These are phyloP conservation scores for Calameuta filiformis DNA, from an alignment of 2,888 invertebrate species.

Conservation along the genomic window DNA sequence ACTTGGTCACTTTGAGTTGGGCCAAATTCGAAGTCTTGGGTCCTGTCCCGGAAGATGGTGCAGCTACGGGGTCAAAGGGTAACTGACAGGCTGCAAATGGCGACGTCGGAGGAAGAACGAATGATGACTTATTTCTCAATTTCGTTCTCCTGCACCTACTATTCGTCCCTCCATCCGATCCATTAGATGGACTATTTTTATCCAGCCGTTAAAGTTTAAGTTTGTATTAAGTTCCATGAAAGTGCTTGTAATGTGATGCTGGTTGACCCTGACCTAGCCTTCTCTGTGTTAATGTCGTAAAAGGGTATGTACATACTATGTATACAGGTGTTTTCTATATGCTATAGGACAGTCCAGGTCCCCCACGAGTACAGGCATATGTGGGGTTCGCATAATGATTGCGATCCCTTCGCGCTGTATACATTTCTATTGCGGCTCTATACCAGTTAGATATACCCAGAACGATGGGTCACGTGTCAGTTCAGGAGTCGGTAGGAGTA, in stretches of 20 bases:
- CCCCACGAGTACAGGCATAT: not conserved
- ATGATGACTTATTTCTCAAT: not conserved
- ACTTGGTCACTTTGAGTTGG: not conserved
- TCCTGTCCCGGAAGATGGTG: not conserved
- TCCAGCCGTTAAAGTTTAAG: not conserved
- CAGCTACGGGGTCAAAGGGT: not conserved
- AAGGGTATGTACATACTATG: constrained; percentile 12
- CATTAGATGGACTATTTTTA: not conserved
- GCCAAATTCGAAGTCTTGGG: not conserved
- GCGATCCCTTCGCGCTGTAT: not conserved
- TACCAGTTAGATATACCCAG: not conserved
- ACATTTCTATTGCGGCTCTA: not conserved
- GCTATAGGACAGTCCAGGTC: not conserved
- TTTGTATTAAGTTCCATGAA: not conserved
- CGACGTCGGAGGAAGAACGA: not conserved
- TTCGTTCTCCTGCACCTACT: not conserved
- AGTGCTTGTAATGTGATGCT: constrained; percentile 25
- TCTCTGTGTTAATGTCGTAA: constrained; percentile 44
- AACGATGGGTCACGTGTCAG: not conserved
- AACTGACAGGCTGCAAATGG: not conserved
- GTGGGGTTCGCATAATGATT: not conserved
- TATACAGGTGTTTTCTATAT: not conserved
- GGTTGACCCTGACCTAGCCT: constrained; percentile 48
- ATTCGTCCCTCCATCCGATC: not conserved
- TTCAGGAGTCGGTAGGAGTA: not conserved